Evolutionary conservation across 2,113 vertebrate species (phyloP).

Genomic region (Meriones unguiculatus): DNA sequence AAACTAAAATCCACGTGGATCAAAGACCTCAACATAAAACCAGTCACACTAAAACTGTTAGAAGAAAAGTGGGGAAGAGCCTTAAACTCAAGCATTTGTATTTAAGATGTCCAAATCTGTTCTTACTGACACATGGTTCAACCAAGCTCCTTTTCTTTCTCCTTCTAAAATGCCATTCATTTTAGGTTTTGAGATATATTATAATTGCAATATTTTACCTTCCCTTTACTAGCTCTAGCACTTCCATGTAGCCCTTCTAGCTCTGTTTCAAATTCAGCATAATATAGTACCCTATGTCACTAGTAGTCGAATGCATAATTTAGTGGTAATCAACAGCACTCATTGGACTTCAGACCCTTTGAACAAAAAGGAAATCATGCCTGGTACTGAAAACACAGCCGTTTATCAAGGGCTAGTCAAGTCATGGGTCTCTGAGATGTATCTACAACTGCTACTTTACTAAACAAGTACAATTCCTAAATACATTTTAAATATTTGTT

Average conservation of each 20-base stretch:
- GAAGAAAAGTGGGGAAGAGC: background rate
- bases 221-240: background rate
- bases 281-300: background rate
- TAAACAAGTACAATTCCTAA: background rate
- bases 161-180: background rate
- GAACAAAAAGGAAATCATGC: background rate
- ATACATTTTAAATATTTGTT: background rate
- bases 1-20: too few relatives aligned
- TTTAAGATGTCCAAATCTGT: background rate
- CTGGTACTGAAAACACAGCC: background rate
- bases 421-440: background rate
- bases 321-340: background rate
- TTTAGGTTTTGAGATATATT: background rate
- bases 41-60: too few relatives aligned
- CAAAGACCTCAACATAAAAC: too few relatives aligned
- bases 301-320: background rate
- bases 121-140: background rate
- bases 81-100: conserved; percentile 48
- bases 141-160: background rate
- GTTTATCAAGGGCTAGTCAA: background rate
- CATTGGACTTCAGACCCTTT: background rate
- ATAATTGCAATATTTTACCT: background rate
- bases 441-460: background rate
- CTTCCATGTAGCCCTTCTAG: background rate
- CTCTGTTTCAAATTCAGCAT: background rate